Evolutionary conservation across 2,888 invertebrate genomes (phyloP), one percentile per base, ranked within the genome.

Genomic region (Cactoblastis cactorum): DNA sequence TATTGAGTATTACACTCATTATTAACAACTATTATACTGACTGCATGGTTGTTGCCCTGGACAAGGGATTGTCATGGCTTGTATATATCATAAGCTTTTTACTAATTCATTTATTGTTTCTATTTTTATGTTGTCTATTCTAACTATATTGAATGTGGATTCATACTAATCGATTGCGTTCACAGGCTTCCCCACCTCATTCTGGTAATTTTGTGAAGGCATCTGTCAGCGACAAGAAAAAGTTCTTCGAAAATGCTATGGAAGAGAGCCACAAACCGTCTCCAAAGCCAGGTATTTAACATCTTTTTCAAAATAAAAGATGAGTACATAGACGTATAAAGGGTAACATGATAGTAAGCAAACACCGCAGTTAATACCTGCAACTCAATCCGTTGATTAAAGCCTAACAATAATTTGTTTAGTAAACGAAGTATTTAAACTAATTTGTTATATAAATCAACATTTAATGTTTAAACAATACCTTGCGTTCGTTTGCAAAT

Each of bases 181-280:
- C 67, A 49, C 81, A 90, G 90, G 88, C 91, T 77, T 91, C 93
- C 67, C 92, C 93, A 68, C 94, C 94, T 70, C 92, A 94, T 70
- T 93, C 93, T 76, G 93, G 92, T 71, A 92, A 92, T 83, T 92
- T 93, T 74, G 93, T 93, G 74, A 96, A 96, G 91, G 94, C 97
- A 79, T 94, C 95, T 55, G 97, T 98, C 74, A 96, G 96, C 81
- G 96, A 97, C 87, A 96, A 96, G 90, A 97, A 97, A 86, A 95
- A 95, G 77, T 96, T 97, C 88, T 98, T 98, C 83, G 98, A 98
- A 90, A 94, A 95, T 77, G 98, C 98, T 56, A 97, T 98, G 94
- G 96, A 97, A 87, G 96, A 97, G 80, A 95, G 95, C 80, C 94
- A 95, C 65, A 95, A 96, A 83, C 95, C 96, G 58, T 92, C 94